Conservation (phyloP, 2,888 invertebrate genomes). For the Pinctada fucata region DNA sequence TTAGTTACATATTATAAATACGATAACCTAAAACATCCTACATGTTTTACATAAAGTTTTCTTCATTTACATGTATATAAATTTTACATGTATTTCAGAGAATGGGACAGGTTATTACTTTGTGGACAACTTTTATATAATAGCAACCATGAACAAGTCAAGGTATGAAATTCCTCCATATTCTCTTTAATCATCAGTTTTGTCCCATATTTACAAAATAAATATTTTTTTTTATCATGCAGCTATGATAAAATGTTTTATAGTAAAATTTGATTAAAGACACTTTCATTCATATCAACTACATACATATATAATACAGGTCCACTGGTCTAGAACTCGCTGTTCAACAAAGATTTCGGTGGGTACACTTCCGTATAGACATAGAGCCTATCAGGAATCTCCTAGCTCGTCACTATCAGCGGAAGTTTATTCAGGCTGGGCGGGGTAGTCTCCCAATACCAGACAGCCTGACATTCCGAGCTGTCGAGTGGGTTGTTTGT, state of each 20-base stretch:
- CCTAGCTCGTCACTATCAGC: constrained; percentile 69
- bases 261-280: no score
- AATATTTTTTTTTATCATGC: no score
- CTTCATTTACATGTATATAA: no score
- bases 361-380: constrained; percentile 74
- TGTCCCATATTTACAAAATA: no score
- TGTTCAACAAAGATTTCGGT: constrained; percentile 73
- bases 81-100: neutral
- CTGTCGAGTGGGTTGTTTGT: constrained; percentile 73
- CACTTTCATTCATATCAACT: no score
- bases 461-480: constrained; percentile 62
- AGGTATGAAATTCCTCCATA: constrained; percentile 51
- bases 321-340: constrained; percentile 71
- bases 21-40: no score
- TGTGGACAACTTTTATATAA: constrained; percentile 68
- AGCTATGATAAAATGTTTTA: no score
- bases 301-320: constrained; percentile 43
- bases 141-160: constrained; percentile 74
- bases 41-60: no score
- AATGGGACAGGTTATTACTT: constrained; percentile 43
- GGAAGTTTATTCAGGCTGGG: constrained; percentile 66
- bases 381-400: constrained; percentile 71
- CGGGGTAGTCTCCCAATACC: constrained; percentile 59
- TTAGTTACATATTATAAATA: no score
- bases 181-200: no score